Conservation (phyloP, 2,888 invertebrate genomes). For the Blera fallax region DNA sequence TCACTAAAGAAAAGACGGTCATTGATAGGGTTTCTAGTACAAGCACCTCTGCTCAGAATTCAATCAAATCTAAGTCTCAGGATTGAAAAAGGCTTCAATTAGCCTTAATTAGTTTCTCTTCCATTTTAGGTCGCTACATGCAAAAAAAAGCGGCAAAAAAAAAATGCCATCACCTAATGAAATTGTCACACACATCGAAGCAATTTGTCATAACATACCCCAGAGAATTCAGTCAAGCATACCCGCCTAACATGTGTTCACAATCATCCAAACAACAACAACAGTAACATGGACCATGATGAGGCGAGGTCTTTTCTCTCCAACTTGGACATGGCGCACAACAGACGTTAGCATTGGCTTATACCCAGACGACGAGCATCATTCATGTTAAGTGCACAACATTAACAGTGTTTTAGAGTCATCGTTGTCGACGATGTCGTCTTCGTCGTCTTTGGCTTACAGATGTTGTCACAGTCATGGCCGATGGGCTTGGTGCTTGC, state of each 20-base stretch:
- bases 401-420: slow-evolving; percentile 68
- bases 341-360: slow-evolving; percentile 4
- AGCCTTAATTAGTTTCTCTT: neutral
- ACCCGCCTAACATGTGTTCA: slow-evolving; percentile 58
- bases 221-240: slow-evolving; percentile 64
- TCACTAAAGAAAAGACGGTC: no score
- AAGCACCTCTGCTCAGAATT: no score
- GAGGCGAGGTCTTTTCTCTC: neutral
- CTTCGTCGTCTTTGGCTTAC: slow-evolving; percentile 66
- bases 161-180: slow-evolving; percentile 17
- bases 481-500: slow-evolving; percentile 47
- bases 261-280: slow-evolving; percentile 38
- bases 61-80: no score
- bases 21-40: no score
- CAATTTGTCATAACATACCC: slow-evolving; percentile 68
- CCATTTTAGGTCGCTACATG: neutral
- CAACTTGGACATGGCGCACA: slow-evolving; percentile 21
- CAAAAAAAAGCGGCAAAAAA: neutral
- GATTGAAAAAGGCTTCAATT: no score
- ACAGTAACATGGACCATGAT: slow-evolving; percentile 14
- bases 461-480: slow-evolving; percentile 70
- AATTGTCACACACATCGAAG: slow-evolving; percentile 57
- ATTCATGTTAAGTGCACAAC: slow-evolving; percentile 72
- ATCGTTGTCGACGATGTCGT: slow-evolving; percentile 26
- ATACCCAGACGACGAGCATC: slow-evolving; percentile 46